Conservation (phyloP, 2,888 invertebrate genomes). For the Odontocerum albicorne region DNA sequence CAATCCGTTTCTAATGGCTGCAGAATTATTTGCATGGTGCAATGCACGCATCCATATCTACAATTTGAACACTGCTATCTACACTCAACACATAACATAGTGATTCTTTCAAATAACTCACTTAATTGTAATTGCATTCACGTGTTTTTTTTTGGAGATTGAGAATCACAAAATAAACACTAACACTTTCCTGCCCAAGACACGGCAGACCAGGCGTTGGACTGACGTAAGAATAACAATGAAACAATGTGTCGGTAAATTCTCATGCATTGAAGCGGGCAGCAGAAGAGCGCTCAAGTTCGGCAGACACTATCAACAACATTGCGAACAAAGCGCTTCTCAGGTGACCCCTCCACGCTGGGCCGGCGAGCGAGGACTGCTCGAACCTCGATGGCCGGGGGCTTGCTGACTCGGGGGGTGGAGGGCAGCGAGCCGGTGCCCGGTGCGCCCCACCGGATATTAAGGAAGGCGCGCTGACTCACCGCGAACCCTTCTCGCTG, state of each 20-base stretch:
- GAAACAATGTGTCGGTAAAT: conserved; percentile 19
- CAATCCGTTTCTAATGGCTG: not conserved
- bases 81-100: not conserved
- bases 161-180: not conserved
- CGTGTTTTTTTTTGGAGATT: not conserved
- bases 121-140: not conserved
- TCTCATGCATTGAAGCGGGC: conserved; percentile 29
- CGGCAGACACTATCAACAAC: conserved; percentile 3
- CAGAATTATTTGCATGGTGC: conserved; percentile 9
- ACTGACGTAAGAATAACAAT: conserved; percentile 26
- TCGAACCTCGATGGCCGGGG: conserved; percentile 37
- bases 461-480: conserved; percentile 17
- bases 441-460: conserved; percentile 23
- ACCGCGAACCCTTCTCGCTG: conserved; percentile 25
- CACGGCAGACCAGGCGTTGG: conserved; percentile 5
- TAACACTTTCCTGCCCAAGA: not conserved
- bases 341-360: conserved; percentile 10
- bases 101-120: not conserved
- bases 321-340: conserved; percentile 17
- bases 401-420: conserved; percentile 39
- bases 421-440: conserved; percentile 44
- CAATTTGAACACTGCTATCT: not conserved
- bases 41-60: too few species aligned
- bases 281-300: conserved; percentile 12
- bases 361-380: conserved; percentile 17